Evolutionary conservation across 30 jellyfish, hydroid and myxozoan genomes (phyloP), one percentile per base, ranked within the genome.

Genomic region (Aurelia aurita complex sp. Pacific): DNA sequence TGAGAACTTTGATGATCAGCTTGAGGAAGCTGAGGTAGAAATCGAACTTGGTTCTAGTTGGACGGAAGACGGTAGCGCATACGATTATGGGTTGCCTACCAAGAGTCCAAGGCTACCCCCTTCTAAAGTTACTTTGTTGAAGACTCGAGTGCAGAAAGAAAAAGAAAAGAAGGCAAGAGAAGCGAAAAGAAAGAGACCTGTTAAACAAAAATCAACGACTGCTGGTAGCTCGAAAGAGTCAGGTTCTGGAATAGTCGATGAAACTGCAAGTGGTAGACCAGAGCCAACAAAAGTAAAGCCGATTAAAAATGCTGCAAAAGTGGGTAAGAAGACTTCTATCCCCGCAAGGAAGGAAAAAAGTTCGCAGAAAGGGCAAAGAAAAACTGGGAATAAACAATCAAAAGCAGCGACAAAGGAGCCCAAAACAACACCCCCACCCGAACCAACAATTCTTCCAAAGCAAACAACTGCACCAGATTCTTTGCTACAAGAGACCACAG

Each of bases 1-100:
- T 2, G 94, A 86, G 55, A 92, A 92, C 51, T 92, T 92, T 50
- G 96, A 92, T 35, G 91, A 80, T 33, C 85, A 87, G 53, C 64
- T 46, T 4, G 92, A 88, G 10, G 97, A 86, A 67, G 98, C 89
- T 14, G 96, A 92, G 7, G 87, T 92, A 11, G 81, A 80, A 17
- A 81, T 91, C 34, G 94, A 83, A 63, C 23, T 10, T 46, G 83
- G 81, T 12, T 63, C 65, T 15, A 17, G 61, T 12, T 72, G 90
- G 90, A 90, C 86, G 2, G 76, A 50, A 17, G 91, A 77, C 0
- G 91, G 96, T 5, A 19, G 23, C 7, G 67, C 90, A 7, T 87
- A 77, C 35, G 73, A 63, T 61, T 87, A 87, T 71, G 90, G 88
- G 9, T 61, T 72, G 34, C 96, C 96, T 6, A 79, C 96, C 3